A percentile compares a stretch with the other conserved stretches of the same genome.
These are phyloP conservation scores for Forbesichthys papilliferus DNA, from an alignment of 2,113 vertebrate species.

Conservation along the genomic window DNA sequence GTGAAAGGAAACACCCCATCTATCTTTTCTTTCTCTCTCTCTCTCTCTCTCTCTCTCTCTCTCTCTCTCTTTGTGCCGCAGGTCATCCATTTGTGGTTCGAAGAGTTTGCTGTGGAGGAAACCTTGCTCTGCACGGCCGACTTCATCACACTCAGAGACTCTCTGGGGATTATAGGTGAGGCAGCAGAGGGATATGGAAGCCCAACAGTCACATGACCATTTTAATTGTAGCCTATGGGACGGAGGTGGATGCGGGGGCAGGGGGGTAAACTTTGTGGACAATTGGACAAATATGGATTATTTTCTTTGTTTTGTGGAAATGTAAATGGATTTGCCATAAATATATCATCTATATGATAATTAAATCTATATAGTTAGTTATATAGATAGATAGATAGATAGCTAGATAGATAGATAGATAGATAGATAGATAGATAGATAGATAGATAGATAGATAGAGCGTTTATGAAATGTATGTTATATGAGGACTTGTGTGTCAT, in stretches of 20 bases:
- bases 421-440: not conserved
- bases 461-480: too few species aligned
- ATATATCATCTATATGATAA: too few species aligned
- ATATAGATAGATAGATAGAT: not conserved
- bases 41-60: not conserved
- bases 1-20: not conserved
- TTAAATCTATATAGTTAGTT: too few species aligned
- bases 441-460: not conserved
- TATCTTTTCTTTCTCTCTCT: not conserved
- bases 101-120: conserved; percentile 74
- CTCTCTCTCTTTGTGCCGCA: conserved; percentile 40
- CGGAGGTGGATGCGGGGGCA: not conserved
- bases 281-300: not conserved
- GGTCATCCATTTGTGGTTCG: conserved; percentile 79
- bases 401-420: not conserved
- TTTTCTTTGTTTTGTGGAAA: not conserved
- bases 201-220: conserved; percentile 5
- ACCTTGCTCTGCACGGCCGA: conserved; percentile 65
- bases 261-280: not conserved
- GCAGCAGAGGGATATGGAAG: not conserved
- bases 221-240: not conserved
- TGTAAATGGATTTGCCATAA: not conserved
- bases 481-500: too few species aligned
- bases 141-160: conserved; percentile 69
- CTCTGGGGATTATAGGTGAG: conserved; percentile 71